A percentile compares a stretch with the other conserved stretches of the same genome.
These are phyloP conservation scores for Margaritifera margaritifera DNA, from an alignment of 2,888 invertebrate species.

Conservation along the genomic window DNA sequence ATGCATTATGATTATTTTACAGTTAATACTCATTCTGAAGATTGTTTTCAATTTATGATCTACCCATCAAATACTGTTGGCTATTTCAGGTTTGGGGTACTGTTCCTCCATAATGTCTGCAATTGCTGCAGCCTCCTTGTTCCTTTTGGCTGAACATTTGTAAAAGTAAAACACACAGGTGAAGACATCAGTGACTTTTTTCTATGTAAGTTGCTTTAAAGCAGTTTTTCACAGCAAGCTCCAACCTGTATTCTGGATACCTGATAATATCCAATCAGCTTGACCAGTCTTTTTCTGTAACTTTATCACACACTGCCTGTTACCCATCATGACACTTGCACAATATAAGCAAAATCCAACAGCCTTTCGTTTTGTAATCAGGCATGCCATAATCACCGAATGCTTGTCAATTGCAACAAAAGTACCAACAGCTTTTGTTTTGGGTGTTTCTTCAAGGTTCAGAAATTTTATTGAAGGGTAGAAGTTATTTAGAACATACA, in stretches of 20 bases:
- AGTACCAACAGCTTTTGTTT: too few species aligned
- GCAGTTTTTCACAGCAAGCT: constrained; percentile 17
- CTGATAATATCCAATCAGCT: too few species aligned
- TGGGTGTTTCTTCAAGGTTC: too few species aligned
- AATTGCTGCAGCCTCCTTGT: constrained; percentile 12
- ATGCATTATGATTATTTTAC: constrained; percentile 8
- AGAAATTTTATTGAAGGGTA: too few species aligned
- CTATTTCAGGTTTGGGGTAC: constrained; percentile 14
- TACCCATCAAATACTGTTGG: constrained; percentile 22
- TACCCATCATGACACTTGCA: too few species aligned
- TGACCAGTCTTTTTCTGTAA: too few species aligned
- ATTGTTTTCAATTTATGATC: constrained; percentile 11
- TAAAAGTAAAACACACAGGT: constrained; percentile 14
- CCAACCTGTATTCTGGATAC: constrained; percentile 24
- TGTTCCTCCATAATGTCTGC: constrained; percentile 14
- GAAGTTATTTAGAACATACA: too few species aligned
- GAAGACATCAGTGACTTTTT: constrained; percentile 9
- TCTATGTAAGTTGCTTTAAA: constrained; percentile 20
- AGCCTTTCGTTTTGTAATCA: too few species aligned
- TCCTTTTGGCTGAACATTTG: constrained; percentile 15
- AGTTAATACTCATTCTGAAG: constrained; percentile 3
- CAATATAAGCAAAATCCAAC: too few species aligned
- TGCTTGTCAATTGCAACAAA: too few species aligned
- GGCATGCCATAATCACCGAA: too few species aligned
- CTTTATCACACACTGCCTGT: too few species aligned